Conservation (phyloP, 2,113 vertebrate species). For the Mesocricetus auratus region DNA sequence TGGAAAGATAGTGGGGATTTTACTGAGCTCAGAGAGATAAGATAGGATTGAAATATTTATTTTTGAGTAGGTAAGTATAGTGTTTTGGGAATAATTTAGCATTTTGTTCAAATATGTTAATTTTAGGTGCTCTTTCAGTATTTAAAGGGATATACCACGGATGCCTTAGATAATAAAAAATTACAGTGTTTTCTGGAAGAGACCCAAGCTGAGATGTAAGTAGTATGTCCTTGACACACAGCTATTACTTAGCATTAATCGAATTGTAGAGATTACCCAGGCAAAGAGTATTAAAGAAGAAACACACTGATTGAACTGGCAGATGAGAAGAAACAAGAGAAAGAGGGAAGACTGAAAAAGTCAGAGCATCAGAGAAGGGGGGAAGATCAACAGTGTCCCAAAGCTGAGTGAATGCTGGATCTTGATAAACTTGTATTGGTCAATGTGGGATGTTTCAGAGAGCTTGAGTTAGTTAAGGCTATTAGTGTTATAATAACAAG, state of each 20-base stretch:
- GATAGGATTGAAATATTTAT: background rate
- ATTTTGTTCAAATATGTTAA: conserved; percentile 10
- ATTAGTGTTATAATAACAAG: background rate
- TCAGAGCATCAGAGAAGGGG: background rate
- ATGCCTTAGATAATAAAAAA: background rate
- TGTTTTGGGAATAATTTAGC: background rate
- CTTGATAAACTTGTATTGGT: background rate
- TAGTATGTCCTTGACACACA: background rate
- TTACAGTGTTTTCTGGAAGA: conserved; percentile 2
- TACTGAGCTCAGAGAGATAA: background rate
- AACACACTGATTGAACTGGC: background rate
- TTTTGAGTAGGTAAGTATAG: background rate
- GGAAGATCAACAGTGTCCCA: background rate
- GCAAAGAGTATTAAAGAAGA: background rate
- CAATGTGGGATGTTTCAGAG: background rate
- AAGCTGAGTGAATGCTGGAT: background rate
- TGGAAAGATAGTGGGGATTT: background rate
- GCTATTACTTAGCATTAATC: background rate
- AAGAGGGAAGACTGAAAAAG: background rate
- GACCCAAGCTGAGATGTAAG: background rate
- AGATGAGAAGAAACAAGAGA: background rate
- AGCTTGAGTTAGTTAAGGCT: background rate
- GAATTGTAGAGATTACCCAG: background rate
- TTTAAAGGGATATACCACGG: background rate
- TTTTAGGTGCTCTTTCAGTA: background rate